These are phyloP conservation scores for Benitochromis conjunctus DNA, from an alignment of 2,113 vertebrate genomes.

Conservation along the genomic window DNA sequence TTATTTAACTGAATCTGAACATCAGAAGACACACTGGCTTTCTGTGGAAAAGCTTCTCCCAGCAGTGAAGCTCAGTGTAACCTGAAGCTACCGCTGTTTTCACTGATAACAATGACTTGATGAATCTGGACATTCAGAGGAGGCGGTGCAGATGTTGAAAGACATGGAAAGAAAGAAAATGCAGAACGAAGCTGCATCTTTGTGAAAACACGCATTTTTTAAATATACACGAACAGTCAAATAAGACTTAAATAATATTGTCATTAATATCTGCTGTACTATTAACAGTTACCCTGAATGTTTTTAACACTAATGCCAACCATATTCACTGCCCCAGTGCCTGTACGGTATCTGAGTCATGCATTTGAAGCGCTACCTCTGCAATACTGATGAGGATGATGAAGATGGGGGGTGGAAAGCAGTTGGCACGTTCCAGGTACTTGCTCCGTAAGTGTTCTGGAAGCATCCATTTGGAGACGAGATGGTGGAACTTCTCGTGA, in stretches of 20 bases:
- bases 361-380: constrained; percentile 69
- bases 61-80: not conserved
- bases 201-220: not conserved
- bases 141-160: not conserved
- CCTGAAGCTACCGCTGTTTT: not conserved
- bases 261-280: not conserved
- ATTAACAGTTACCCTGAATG: not conserved
- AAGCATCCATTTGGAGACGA: constrained; percentile 85
- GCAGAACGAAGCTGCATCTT: not conserved
- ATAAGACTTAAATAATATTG: not conserved
- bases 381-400: constrained; percentile 83
- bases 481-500: constrained; percentile 70
- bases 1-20: not conserved
- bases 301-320: constrained; percentile 9
- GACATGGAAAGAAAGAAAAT: not conserved
- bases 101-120: not conserved
- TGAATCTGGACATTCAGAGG: constrained; percentile 7
- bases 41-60: not conserved
- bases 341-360: not conserved
- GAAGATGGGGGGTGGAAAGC: constrained; percentile 85
- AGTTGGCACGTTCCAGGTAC: constrained; percentile 83
- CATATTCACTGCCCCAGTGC: not conserved
- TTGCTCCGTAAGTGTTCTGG: constrained; percentile 63
- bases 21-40: not conserved
- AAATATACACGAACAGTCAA: not conserved